phyloP scores from a whole-genome alignment of 1,140 invertebrate genomes.

The Drosophila ananassae region DNA sequence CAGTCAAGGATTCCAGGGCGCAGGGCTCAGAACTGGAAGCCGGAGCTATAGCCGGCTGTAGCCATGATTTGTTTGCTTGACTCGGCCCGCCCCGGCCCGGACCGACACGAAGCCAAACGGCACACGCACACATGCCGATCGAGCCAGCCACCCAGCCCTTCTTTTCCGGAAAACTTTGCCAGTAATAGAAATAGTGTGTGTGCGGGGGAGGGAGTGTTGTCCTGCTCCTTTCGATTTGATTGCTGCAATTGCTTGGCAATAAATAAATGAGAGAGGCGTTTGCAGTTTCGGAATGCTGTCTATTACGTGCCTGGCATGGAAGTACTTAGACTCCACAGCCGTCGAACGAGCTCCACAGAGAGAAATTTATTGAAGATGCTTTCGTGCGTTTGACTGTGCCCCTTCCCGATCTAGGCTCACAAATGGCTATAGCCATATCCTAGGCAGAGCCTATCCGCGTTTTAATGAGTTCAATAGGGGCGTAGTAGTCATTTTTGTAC shows the following conservation, averaged over 20 bases:
- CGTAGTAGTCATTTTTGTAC: neutral
- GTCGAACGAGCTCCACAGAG: neutral
- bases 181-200: slow-evolving; percentile 4
- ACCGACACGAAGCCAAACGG: slow-evolving; percentile 44
- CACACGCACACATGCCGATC: slow-evolving; percentile 5
- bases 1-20: slow-evolving; percentile 8
- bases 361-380: neutral
- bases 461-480: too few relatives aligned
- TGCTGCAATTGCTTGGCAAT: slow-evolving; percentile 63
- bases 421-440: neutral
- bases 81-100: slow-evolving; percentile 20
- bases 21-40: neutral
- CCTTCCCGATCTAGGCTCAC: too few relatives aligned
- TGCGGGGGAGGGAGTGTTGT: slow-evolving; percentile 3
- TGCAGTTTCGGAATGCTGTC: slow-evolving; percentile 36
- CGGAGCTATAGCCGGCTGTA: slow-evolving; percentile 4
- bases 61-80: slow-evolving; percentile 51
- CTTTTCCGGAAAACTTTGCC: slow-evolving; percentile 23
- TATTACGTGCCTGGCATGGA: slow-evolving; percentile 58
- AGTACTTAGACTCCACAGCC: slow-evolving; percentile 18
- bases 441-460: too few relatives aligned
- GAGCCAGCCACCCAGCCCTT: slow-evolving; percentile 4
- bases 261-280: slow-evolving; percentile 64
- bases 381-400: neutral
- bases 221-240: slow-evolving; percentile 58